Percentiles rank a stretch among this genome's conserved stretches.
phyloP scores from a whole-genome alignment of 2,113 vertebrate genomes.

The Nibea albiflora region DNA sequence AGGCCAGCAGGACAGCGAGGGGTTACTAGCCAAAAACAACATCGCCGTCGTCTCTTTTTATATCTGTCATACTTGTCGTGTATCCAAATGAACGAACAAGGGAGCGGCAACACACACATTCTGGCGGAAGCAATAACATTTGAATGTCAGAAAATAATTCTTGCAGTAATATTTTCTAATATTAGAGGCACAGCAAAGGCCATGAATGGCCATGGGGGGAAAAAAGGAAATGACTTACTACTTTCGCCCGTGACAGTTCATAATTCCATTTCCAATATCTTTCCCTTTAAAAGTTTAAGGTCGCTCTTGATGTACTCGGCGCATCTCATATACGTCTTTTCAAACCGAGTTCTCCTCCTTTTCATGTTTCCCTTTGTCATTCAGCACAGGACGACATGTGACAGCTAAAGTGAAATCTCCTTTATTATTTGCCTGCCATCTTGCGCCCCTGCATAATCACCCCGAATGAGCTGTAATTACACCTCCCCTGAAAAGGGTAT shows the following conservation, averaged over 20 bases:
- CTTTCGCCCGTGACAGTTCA: slow-evolving; percentile 74
- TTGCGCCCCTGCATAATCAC: slow-evolving; percentile 61
- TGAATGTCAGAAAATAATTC: slow-evolving; percentile 85
- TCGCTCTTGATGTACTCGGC: slow-evolving; percentile 66
- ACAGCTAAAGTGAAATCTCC: slow-evolving; percentile 70
- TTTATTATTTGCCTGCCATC: slow-evolving; percentile 68
- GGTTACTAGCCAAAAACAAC: slow-evolving; percentile 40
- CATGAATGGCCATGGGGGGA: slow-evolving; percentile 70
- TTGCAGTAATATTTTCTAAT: slow-evolving; percentile 82
- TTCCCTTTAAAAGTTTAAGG: slow-evolving; percentile 79
- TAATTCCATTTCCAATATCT: slow-evolving; percentile 80
- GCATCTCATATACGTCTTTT: slow-evolving; percentile 69
- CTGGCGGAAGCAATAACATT: slow-evolving; percentile 74
- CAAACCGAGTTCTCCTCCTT: slow-evolving; percentile 30
- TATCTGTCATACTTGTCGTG: slow-evolving; percentile 45
- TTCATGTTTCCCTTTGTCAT: slow-evolving; percentile 56
- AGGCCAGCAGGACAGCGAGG: slow-evolving; percentile 32
- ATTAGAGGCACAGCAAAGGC: slow-evolving; percentile 77
- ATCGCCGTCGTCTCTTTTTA: background rate
- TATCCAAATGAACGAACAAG: slow-evolving; percentile 56
- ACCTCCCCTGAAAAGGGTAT: slow-evolving; percentile 48
- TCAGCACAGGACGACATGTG: slow-evolving; percentile 52
- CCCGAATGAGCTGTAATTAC: slow-evolving; percentile 70
- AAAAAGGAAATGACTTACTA: slow-evolving; percentile 67
- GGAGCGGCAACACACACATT: slow-evolving; percentile 23